phyloP scores from a whole-genome alignment of 2,888 invertebrate species.

The Eudasyphora cyanicolor region DNA sequence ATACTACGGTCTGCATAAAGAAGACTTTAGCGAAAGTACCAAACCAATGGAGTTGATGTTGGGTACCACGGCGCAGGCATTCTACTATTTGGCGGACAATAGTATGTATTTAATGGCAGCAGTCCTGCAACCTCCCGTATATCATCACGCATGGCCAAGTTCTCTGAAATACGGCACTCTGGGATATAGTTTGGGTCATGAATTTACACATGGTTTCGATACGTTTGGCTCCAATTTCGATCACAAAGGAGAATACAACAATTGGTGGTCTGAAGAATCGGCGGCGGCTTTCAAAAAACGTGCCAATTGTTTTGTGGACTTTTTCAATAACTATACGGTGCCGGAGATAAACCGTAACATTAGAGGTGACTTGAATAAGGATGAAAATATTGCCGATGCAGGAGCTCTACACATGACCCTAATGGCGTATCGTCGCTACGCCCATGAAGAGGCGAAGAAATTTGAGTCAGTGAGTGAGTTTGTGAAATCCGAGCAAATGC shows the following conservation, averaged over 20 bases:
- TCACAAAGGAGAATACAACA: conserved; percentile 64
- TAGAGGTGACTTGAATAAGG: conserved; percentile 72
- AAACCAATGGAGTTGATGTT: conserved; percentile 72
- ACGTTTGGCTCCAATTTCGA: conserved; percentile 71
- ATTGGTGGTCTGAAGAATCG: conserved; percentile 75
- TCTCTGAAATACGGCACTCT: conserved; percentile 75
- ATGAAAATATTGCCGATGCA: conserved; percentile 76
- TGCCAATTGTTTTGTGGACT: conserved; percentile 72
- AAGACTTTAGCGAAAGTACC: conserved; percentile 64
- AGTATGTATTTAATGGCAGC: conserved; percentile 77
- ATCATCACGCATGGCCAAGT: conserved; percentile 73
- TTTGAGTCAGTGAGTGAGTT: too few relatives aligned
- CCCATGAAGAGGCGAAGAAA: too few relatives aligned
- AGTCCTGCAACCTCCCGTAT: conserved; percentile 73
- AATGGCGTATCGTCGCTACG: too few relatives aligned
- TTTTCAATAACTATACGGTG: conserved; percentile 72
- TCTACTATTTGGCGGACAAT: conserved; percentile 76
- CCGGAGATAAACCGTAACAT: conserved; percentile 75
- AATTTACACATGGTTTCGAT: conserved; percentile 77
- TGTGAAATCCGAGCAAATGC: conserved; percentile 73
- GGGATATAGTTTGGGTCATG: conserved; percentile 76
- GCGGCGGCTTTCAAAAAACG: conserved; percentile 71
- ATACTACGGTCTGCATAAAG: conserved; percentile 68
- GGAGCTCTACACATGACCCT: too few relatives aligned
- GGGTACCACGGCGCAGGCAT: conserved; percentile 74